A percentile compares a stretch with the other conserved stretches of the same genome.
Conservation (phyloP, 1,140 invertebrate genomes). For the Physella acuta region DNA sequence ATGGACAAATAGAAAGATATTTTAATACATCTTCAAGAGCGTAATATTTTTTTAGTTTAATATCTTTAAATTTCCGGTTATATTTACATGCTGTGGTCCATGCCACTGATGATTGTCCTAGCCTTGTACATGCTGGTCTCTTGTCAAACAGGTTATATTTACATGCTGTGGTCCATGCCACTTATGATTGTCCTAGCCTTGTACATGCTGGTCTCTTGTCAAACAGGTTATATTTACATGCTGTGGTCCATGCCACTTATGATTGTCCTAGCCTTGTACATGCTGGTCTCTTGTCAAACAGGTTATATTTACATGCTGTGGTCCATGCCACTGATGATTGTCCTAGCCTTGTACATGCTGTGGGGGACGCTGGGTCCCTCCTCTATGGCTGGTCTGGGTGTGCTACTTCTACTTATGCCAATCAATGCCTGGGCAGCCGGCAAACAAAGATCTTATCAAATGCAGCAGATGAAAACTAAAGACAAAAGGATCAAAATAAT, state of each 20-base stretch:
- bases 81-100: constrained; percentile 94
- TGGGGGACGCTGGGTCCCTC: constrained; percentile 71
- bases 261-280: constrained; percentile 81
- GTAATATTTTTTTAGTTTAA: too few relatives aligned
- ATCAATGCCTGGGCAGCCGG: constrained; percentile 84
- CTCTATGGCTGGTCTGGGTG: constrained; percentile 55
- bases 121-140: constrained; percentile 87
- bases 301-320: constrained; percentile 83
- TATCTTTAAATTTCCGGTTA: too few relatives aligned
- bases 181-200: constrained; percentile 83
- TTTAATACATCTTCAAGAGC: too few relatives aligned
- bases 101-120: constrained; percentile 83
- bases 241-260: constrained; percentile 94
- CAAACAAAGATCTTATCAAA: constrained; percentile 67
- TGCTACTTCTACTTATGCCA: constrained; percentile 60
- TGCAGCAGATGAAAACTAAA: constrained; percentile 62
- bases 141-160: constrained; percentile 68
- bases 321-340: constrained; percentile 91
- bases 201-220: too few relatives aligned
- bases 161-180: constrained; percentile 95
- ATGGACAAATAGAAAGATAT: too few relatives aligned
- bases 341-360: constrained; percentile 81
- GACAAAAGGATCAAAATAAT: constrained; percentile 65
- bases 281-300: too few relatives aligned
- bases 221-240: constrained; percentile 78